Evolutionary conservation across 2,797 vertebrate species (phyloP), one percentile per base, ranked within the genome.

Genomic region (Cyprinodon diabolis): DNA sequence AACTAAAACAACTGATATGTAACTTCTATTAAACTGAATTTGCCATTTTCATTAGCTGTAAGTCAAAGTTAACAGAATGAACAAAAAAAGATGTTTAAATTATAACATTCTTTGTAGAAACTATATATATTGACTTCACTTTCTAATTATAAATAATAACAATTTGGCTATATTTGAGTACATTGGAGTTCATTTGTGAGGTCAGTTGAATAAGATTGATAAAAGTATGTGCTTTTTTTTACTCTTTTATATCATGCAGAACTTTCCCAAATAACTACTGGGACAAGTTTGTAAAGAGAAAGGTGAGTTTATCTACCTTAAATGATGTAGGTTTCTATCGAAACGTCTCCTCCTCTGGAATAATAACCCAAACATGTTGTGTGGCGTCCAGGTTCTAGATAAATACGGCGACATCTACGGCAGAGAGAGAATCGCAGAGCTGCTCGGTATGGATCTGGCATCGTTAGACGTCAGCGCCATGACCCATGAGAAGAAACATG

Each of bases 251-350:
- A 56, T 43, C 3, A 66, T 77, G 57, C 88, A 98, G 97, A 78
- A 91, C 95, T 15, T 98, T 98, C 93, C 97, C 97, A 1, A 97
- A 96, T 92, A 98, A 99, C 81, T 98, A 99, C 92, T 98, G 97
- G 97, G 97, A 99, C 94, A 99, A 98, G 91, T 99, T 99, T 93
- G 96, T 99, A 69, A 99, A 98, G 81, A 95, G 96, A 88, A 99
- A 99, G 96, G 97, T 97, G 84, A 93, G 94, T 81, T 56, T 19
- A 15, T 66, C 11, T 11, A 2, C 9, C 0, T 19, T 19, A 11
- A 47, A 25, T 37, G 13, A 51, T 4, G 0, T 13, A 25, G 8
- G 15, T 51, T 37, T 54, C 3, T 56, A n/a, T 25, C 4, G 10
- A 23, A 23, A 2, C 8, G 11, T 47, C 17, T 62, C 9, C 7